Evolutionary conservation across 2,797 vertebrate species (phyloP).

Genomic region (Coendou prehensilis): DNA sequence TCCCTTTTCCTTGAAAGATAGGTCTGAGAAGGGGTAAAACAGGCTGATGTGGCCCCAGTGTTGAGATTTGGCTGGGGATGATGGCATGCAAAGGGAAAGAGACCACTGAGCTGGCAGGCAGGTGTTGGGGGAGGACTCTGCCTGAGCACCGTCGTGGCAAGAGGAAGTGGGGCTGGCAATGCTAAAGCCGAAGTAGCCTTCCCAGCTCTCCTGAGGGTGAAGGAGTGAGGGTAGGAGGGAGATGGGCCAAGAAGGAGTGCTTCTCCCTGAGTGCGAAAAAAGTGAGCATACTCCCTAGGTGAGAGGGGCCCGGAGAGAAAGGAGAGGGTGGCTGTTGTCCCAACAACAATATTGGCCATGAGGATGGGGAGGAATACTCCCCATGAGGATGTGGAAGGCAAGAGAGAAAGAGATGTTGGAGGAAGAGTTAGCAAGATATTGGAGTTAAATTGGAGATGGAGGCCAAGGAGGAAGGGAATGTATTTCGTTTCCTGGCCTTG

Average conservation of each 20-base stretch:
- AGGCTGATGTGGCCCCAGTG: neutral
- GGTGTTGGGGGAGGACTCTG: neutral
- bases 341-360: neutral
- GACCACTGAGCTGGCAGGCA: neutral
- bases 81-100: neutral
- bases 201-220: neutral
- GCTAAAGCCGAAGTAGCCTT: neutral
- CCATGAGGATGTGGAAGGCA: neutral
- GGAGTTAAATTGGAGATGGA: neutral
- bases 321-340: neutral
- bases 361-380: neutral
- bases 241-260: neutral
- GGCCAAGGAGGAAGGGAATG: neutral
- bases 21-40: neutral
- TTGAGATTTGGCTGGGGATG: neutral
- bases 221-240: neutral
- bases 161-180: neutral
- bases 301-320: conserved; percentile 14
- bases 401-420: neutral
- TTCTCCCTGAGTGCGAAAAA: neutral
- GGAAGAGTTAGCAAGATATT: neutral
- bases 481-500: neutral
- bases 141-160: neutral
- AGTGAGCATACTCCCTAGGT: neutral
- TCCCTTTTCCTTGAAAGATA: conserved; percentile 27